These are phyloP conservation scores for Urocolius indicus DNA, from an alignment of 2,113 vertebrate species.

Conservation along the genomic window DNA sequence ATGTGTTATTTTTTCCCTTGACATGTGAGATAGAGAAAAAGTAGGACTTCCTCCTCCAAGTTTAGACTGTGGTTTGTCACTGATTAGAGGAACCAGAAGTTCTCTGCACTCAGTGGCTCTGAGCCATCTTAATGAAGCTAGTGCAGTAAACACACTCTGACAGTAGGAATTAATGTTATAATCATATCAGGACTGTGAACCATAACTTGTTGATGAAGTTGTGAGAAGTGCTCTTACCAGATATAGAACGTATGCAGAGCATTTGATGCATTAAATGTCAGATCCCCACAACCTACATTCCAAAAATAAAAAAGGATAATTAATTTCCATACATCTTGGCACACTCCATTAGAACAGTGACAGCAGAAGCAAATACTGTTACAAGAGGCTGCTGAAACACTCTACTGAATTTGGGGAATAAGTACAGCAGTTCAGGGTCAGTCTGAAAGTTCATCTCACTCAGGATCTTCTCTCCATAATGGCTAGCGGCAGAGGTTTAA, in stretches of 20 bases:
- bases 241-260: conserved; percentile 64
- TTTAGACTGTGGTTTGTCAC: conserved; percentile 59
- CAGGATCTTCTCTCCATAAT: background rate
- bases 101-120: conserved; percentile 38
- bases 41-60: conserved; percentile 34
- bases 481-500: background rate
- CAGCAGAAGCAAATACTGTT: conserved; percentile 65
- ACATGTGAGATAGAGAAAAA: conserved; percentile 50
- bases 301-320: conserved; percentile 72
- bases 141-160: conserved; percentile 66
- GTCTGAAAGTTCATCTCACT: background rate
- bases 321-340: conserved; percentile 71
- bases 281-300: conserved; percentile 62
- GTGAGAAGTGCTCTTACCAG: conserved; percentile 67
- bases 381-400: conserved; percentile 37
- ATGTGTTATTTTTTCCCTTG: conserved; percentile 50
- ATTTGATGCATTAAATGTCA: conserved; percentile 73
- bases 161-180: conserved; percentile 72
- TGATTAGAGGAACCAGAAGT: conserved; percentile 64
- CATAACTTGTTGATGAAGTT: conserved; percentile 72
- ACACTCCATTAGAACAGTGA: conserved; percentile 67
- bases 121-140: conserved; percentile 59
- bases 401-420: conserved; percentile 35
- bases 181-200: conserved; percentile 68
- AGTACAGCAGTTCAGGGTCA: conserved; percentile 17